phyloP scores from a whole-genome alignment of 2,113 vertebrate genomes.

The Callaeas wilsoni region DNA sequence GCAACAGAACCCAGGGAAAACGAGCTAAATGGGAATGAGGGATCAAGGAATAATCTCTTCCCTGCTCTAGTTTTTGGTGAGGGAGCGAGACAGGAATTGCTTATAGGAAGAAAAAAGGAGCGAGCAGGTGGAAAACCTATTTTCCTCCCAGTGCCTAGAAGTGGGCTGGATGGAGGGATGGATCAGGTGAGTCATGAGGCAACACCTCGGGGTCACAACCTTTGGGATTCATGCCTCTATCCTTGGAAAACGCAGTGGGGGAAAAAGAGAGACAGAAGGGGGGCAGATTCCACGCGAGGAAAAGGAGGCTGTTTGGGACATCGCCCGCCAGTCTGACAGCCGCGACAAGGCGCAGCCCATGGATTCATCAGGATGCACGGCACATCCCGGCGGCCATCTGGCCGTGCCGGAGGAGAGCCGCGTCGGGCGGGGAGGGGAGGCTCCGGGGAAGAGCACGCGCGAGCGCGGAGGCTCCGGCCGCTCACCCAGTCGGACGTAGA shows the following conservation, averaged over 20 bases:
- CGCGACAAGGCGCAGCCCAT: background rate
- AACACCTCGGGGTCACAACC: background rate
- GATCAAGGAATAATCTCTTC: background rate
- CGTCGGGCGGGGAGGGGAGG: background rate
- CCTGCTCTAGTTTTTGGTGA: background rate
- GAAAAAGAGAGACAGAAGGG: background rate
- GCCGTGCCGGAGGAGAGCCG: background rate
- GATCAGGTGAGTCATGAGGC: background rate
- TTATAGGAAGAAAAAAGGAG: background rate
- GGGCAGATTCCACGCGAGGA: background rate
- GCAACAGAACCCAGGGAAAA: background rate
- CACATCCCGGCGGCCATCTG: background rate
- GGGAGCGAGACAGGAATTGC: background rate
- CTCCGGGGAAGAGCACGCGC: background rate
- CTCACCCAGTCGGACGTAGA: conserved; percentile 98
- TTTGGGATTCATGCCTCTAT: background rate
- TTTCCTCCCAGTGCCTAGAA: background rate
- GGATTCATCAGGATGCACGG: background rate
- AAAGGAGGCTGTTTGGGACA: conserved; percentile 1
- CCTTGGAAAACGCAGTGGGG: background rate
- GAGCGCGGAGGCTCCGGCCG: background rate
- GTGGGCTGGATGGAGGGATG: background rate
- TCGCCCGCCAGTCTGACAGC: background rate
- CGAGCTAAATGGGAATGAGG: background rate
- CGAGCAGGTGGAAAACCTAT: background rate